Conservation (phyloP, 2,888 invertebrate genomes). For the Limnephilus lunatus region DNA sequence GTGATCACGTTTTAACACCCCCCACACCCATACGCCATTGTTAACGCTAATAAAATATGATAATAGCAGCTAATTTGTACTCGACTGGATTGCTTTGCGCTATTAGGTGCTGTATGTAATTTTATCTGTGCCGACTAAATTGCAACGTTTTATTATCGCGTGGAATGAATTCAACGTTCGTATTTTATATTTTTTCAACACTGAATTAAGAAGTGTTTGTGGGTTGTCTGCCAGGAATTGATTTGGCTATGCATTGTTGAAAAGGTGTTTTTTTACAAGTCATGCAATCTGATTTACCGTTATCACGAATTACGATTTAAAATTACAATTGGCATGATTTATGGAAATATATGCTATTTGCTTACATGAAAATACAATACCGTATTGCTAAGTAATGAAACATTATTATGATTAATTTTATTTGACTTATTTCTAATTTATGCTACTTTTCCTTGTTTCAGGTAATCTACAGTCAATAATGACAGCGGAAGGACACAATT, state of each 20-base stretch:
- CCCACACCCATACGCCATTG: background rate
- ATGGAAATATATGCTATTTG: background rate
- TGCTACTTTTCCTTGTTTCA: slow-evolving; percentile 12
- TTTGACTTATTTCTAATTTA: background rate
- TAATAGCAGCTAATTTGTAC: slow-evolving; percentile 39
- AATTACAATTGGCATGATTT: background rate
- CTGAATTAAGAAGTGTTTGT: background rate
- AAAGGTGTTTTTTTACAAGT: background rate
- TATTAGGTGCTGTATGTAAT: background rate
- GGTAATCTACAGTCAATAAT: slow-evolving; percentile 8
- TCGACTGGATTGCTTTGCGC: slow-evolving; percentile 30
- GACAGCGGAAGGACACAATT: background rate
- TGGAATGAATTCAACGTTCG: background rate
- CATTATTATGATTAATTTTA: background rate
- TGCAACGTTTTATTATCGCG: slow-evolving; percentile 26
- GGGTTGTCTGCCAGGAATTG: background rate
- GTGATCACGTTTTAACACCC: slow-evolving; percentile 33
- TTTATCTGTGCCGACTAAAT: slow-evolving; percentile 8
- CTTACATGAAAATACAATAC: background rate
- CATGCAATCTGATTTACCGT: background rate
- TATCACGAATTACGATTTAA: background rate
- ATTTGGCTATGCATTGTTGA: background rate
- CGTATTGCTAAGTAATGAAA: background rate
- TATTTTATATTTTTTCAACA: background rate
- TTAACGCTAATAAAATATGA: slow-evolving; percentile 32